A percentile compares a stretch with the other conserved stretches of the same genome.
Conservation (phyloP, 2,888 invertebrate genomes). For the Lumbricus terrestris region DNA sequence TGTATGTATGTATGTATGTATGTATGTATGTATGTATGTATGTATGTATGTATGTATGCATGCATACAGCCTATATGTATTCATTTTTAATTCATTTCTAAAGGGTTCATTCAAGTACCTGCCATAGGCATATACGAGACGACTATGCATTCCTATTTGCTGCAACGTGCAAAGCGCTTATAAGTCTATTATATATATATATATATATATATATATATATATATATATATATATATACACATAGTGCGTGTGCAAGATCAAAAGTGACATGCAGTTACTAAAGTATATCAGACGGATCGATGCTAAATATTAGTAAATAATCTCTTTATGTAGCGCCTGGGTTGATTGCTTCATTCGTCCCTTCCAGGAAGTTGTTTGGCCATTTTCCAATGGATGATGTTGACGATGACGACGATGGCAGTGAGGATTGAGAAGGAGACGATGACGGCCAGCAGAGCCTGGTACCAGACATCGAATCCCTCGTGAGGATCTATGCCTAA, state of each 20-base stretch:
- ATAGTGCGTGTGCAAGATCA: not conserved
- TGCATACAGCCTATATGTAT: not conserved
- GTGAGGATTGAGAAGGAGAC: constrained; percentile 4
- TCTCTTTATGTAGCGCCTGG: not conserved
- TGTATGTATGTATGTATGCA: too few species aligned
- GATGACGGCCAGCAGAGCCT: not conserved
- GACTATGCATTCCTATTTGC: not conserved
- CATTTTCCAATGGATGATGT: not conserved
- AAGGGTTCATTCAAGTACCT: not conserved
- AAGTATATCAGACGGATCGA: not conserved
- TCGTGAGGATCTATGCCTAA: constrained; percentile 4
- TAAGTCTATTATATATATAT: too few species aligned
- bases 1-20: constrained; percentile 26
- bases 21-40: constrained; percentile 30
- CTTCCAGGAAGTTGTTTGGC: not conserved
- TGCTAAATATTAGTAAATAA: too few species aligned
- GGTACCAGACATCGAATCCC: constrained; percentile 9
- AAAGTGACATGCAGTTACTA: too few species aligned
- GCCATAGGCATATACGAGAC: not conserved
- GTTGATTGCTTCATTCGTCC: constrained; percentile 10
- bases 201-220: too few species aligned
- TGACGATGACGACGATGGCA: constrained; percentile 7
- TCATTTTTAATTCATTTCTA: not conserved
- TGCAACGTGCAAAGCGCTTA: not conserved
- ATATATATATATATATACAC: too few species aligned